These are phyloP conservation scores for Melanotaenia boesemani DNA, from an alignment of 2,797 vertebrate genomes.

Conservation along the genomic window DNA sequence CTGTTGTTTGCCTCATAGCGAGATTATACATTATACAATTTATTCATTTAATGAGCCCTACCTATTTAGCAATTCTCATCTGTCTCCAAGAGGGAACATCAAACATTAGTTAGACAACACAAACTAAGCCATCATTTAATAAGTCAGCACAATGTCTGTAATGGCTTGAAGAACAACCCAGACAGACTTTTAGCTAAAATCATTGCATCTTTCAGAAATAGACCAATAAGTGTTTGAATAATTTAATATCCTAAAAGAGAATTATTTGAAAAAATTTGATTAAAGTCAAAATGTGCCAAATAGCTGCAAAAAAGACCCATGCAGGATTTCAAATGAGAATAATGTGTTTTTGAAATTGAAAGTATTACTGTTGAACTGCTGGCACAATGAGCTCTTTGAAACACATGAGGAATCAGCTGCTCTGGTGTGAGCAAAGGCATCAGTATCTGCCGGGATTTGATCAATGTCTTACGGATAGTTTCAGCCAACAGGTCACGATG, in stretches of 20 bases:
- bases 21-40: slow-evolving; percentile 47
- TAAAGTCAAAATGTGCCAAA: slow-evolving; percentile 14
- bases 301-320: slow-evolving; percentile 24
- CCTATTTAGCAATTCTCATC: slow-evolving; percentile 57
- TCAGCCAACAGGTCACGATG: slow-evolving; percentile 57
- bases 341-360: slow-evolving; percentile 34
- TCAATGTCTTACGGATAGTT: slow-evolving; percentile 60
- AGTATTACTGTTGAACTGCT: slow-evolving; percentile 36
- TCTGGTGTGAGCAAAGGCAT: slow-evolving; percentile 41
- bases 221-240: slow-evolving; percentile 6
- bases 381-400: slow-evolving; percentile 53
- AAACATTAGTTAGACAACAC: slow-evolving; percentile 44
- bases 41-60: slow-evolving; percentile 51
- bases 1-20: slow-evolving; percentile 43
- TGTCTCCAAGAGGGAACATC: slow-evolving; percentile 60
- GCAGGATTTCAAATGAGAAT: slow-evolving; percentile 30
- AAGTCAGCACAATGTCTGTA: slow-evolving; percentile 17
- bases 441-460: slow-evolving; percentile 48
- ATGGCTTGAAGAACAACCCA: slow-evolving; percentile 6
- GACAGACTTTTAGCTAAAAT: slow-evolving; percentile 18
- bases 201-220: background rate
- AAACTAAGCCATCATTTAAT: slow-evolving; percentile 31
- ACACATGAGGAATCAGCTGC: slow-evolving; percentile 61
- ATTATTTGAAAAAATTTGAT: slow-evolving; percentile 14
- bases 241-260: background rate